phyloP scores from a whole-genome alignment of 2,888 invertebrate species.

The Auanema freiburgensis region DNA sequence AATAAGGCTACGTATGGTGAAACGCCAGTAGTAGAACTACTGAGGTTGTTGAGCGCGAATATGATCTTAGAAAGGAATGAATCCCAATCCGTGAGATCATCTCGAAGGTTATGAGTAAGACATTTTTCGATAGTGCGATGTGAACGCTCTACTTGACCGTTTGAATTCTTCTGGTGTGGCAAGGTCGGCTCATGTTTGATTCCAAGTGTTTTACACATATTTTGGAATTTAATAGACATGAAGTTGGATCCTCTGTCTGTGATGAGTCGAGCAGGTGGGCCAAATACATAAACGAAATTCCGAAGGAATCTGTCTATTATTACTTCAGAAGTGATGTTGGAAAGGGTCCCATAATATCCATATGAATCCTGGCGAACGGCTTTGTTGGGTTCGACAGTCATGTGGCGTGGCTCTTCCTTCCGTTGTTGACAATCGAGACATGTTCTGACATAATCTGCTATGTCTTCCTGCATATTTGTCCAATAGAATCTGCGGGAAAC shows the following conservation, averaged over 20 bases:
- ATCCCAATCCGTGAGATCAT: not conserved
- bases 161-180: constrained; percentile 4
- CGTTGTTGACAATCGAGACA: constrained; percentile 17
- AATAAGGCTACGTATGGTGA: constrained; percentile 6
- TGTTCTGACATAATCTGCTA: constrained; percentile 1
- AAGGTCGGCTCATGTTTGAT: no score
- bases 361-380: constrained; percentile 24
- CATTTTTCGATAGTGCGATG: constrained; percentile 5
- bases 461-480: constrained; percentile 14
- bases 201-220: not conserved
- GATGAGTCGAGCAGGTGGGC: constrained; percentile 12
- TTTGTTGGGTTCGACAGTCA: constrained; percentile 11
- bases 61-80: no score
- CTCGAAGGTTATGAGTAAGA: constrained; percentile 5
- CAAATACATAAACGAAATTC: constrained; percentile 14
- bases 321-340: constrained; percentile 12
- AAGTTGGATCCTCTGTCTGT: constrained; percentile 23
- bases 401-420: constrained; percentile 16
- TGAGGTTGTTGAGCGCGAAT: not conserved
- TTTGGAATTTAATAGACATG: not conserved
- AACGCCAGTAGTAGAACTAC: constrained; percentile 2
- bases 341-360: constrained; percentile 27
- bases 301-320: constrained; percentile 2
- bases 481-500: constrained; percentile 18
- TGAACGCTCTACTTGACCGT: constrained; percentile 11